phyloP scores from a whole-genome alignment of 2,113 vertebrate genomes.

The Propithecus coquereli region DNA sequence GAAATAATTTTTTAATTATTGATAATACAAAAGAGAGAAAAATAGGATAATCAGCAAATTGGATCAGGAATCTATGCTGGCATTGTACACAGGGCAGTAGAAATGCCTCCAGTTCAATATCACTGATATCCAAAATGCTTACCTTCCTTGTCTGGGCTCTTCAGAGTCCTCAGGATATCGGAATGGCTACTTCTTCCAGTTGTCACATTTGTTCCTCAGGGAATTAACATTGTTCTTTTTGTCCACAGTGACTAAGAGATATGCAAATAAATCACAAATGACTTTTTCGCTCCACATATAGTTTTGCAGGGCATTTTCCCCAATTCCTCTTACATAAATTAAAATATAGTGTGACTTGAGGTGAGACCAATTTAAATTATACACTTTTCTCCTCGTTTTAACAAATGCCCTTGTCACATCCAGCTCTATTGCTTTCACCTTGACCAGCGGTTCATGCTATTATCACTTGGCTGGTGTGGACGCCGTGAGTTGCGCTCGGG shows the following conservation, averaged over 20 bases:
- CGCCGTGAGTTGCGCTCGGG: too few relatives aligned
- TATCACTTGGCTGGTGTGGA: background rate
- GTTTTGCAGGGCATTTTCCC: background rate
- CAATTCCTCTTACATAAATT: background rate
- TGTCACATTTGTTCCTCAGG: background rate
- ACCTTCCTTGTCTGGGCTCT: background rate
- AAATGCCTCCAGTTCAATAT: background rate
- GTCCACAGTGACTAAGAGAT: background rate
- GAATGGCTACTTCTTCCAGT: conserved; percentile 7
- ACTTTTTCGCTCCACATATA: background rate
- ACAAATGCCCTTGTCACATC: background rate
- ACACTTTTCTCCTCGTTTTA: background rate
- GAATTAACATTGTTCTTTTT: conserved; percentile 19
- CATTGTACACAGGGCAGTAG: background rate
- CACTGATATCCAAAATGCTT: background rate
- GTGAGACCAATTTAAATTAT: background rate
- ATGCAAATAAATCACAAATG: background rate
- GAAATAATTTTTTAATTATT: background rate
- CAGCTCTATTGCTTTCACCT: background rate
- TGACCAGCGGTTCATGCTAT: fast-evolving
- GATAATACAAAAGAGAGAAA: background rate
- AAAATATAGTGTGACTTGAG: background rate
- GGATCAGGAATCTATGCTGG: background rate
- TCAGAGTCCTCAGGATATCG: background rate
- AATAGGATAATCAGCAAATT: background rate